Evolutionary conservation across 2,113 vertebrate species (phyloP).

Genomic region (Lamprotornis superbus): DNA sequence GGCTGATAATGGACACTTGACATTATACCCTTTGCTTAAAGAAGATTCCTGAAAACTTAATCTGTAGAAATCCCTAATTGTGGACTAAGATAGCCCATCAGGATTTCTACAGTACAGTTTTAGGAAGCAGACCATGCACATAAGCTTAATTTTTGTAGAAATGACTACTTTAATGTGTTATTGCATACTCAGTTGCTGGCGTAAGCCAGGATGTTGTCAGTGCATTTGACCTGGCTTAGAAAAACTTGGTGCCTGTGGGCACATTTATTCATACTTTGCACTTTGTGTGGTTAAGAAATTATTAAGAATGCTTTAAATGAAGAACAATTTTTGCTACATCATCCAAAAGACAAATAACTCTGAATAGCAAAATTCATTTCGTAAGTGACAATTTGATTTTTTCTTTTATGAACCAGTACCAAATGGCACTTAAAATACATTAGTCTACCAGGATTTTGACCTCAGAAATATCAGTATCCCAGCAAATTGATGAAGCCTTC

Average conservation of each 20-base stretch:
- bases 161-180: not conserved
- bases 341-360: not conserved
- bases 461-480: not conserved
- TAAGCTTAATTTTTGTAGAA: not conserved
- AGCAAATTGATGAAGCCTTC: not conserved
- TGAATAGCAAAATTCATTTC: not conserved
- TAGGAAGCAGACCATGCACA: not conserved
- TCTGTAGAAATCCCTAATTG: not conserved
- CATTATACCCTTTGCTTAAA: not conserved
- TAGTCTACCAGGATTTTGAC: not conserved
- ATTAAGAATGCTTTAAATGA: not conserved
- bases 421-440: not conserved
- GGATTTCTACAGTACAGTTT: not conserved
- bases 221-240: not conserved
- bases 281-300: not conserved
- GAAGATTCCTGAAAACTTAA: not conserved
- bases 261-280: not conserved
- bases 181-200: not conserved
- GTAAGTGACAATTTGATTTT: not conserved
- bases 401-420: not conserved
- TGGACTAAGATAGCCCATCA: not conserved
- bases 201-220: not conserved
- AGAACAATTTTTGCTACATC: not conserved
- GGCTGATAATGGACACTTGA: not conserved
- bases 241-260: not conserved